phyloP scores from a whole-genome alignment of 2,888 invertebrate genomes.

The Aproaerema taeniolella region DNA sequence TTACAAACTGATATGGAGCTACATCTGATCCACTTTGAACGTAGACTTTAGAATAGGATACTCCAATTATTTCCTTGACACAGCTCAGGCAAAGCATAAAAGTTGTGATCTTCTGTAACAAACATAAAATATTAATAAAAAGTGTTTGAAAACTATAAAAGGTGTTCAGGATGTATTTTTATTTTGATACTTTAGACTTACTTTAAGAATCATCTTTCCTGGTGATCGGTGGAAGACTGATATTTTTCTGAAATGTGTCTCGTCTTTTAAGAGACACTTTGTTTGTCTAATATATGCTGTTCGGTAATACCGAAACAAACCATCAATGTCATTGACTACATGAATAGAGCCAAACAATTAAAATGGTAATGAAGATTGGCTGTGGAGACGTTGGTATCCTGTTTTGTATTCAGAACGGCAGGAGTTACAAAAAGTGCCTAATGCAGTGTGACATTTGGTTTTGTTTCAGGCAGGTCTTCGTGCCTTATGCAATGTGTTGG shows the following conservation, averaged over 20 bases:
- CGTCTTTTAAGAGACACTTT: constrained; percentile 64
- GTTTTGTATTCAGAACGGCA: constrained; percentile 59
- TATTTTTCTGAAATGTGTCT: constrained; percentile 51
- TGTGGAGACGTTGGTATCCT: constrained; percentile 43
- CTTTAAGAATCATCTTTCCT: constrained; percentile 64
- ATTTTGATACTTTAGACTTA: constrained; percentile 37
- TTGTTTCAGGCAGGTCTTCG: constrained; percentile 43
- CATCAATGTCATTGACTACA: constrained; percentile 67
- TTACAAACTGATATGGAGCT: constrained; percentile 39
- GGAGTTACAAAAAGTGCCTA: constrained; percentile 49
- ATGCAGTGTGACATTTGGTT: constrained; percentile 47
- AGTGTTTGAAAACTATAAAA: too few species aligned
- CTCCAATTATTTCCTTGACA: constrained; percentile 31
- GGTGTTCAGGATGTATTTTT: constrained; percentile 9
- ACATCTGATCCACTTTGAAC: constrained; percentile 42
- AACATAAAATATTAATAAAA: constrained; percentile 13
- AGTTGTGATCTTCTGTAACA: constrained; percentile 40
- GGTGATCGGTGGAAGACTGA: constrained; percentile 59
- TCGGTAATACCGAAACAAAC: constrained; percentile 73
- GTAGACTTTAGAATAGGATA: constrained; percentile 54
- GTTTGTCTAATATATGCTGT: constrained; percentile 64
- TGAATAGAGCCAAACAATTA: constrained; percentile 67
- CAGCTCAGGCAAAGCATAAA: constrained; percentile 32
- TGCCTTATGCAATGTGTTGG: constrained; percentile 42
- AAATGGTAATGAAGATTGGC: constrained; percentile 68